Evolutionary conservation across 2,797 vertebrate species (phyloP).

Genomic region (Ctenopoma kingsleyae): DNA sequence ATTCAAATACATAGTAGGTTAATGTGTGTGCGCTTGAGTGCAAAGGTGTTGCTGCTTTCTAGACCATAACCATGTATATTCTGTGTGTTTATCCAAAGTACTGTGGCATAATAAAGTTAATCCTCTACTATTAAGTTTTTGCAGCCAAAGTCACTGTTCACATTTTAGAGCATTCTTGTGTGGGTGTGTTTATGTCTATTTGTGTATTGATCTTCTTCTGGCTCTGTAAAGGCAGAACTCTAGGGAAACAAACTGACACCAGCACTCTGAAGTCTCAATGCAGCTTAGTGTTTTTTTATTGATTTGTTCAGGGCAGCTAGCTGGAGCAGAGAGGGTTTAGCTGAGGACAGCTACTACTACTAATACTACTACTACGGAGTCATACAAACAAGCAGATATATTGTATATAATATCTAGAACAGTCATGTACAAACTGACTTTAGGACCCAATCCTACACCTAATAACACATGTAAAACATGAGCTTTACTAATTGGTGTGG

Average conservation of each 20-base stretch:
- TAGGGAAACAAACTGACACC: slow-evolving; percentile 60
- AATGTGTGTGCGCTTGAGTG: slow-evolving; percentile 1
- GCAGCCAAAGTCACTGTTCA: slow-evolving; percentile 16
- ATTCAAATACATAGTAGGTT: slow-evolving; percentile 7
- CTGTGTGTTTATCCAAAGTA: slow-evolving; percentile 6
- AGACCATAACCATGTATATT: slow-evolving; percentile 7
- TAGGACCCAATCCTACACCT: neutral
- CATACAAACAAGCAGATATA: slow-evolving; percentile 1
- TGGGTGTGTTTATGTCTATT: neutral
- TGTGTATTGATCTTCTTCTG: slow-evolving; percentile 37
- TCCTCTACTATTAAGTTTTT: slow-evolving; percentile 28
- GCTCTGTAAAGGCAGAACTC: slow-evolving; percentile 49
- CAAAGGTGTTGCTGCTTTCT: slow-evolving; percentile 8
- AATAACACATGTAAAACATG: neutral
- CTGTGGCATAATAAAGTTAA: slow-evolving; percentile 8
- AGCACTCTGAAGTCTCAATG: slow-evolving; percentile 55
- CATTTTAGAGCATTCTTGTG: neutral
- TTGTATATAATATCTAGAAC: neutral
- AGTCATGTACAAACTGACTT: neutral
- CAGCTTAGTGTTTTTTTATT: slow-evolving; percentile 62
- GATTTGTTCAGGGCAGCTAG: slow-evolving; percentile 63
- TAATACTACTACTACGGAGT: slow-evolving; percentile 17
- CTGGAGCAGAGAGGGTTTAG: slow-evolving; percentile 44
- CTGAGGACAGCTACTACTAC: slow-evolving; percentile 44
- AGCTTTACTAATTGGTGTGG: neutral